Conservation (phyloP, 2,888 invertebrate genomes). For the Ophioninae sp. region DNA sequence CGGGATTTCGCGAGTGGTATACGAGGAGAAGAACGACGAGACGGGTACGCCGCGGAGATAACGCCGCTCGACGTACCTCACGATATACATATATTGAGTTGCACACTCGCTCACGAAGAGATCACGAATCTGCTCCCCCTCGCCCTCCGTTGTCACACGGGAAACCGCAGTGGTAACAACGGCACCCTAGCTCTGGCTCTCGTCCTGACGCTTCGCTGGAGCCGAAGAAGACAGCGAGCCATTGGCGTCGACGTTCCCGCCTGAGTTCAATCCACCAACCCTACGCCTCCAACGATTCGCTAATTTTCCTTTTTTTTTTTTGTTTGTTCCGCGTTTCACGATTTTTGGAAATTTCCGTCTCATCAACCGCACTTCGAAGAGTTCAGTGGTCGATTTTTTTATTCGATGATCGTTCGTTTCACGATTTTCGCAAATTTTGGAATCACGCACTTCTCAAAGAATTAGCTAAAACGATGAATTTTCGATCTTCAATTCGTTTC, state of each 20-base stretch:
- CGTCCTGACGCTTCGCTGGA: slow-evolving; percentile 59
- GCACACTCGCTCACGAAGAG: slow-evolving; percentile 51
- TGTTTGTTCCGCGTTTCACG: not conserved
- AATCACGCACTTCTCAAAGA: too few species aligned
- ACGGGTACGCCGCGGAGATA: slow-evolving; percentile 49
- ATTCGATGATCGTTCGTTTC: too few species aligned
- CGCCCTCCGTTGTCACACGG: slow-evolving; percentile 56
- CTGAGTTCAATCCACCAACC: not conserved
- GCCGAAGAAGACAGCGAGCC: slow-evolving; percentile 57
- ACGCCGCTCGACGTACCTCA: slow-evolving; percentile 38
- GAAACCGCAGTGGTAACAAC: slow-evolving; percentile 35
- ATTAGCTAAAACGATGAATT: too few species aligned
- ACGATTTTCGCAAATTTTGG: too few species aligned
- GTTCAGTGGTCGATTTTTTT: too few species aligned
- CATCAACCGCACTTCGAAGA: too few species aligned
- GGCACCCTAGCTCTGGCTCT: slow-evolving; percentile 61
- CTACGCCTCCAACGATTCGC: not conserved
- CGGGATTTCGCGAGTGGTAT: slow-evolving; percentile 45
- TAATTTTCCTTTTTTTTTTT: not conserved
- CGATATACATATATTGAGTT: slow-evolving; percentile 15
- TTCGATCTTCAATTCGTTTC: too few species aligned
- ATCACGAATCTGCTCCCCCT: slow-evolving; percentile 47
- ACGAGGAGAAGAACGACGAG: slow-evolving; percentile 7
- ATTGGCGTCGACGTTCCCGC: slow-evolving; percentile 72
- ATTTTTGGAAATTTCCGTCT: too few species aligned